A percentile compares a stretch with the other conserved stretches of the same genome.
These are phyloP conservation scores for Corythornis leucogaster DNA, from an alignment of 2,797 vertebrate genomes.

Conservation along the genomic window DNA sequence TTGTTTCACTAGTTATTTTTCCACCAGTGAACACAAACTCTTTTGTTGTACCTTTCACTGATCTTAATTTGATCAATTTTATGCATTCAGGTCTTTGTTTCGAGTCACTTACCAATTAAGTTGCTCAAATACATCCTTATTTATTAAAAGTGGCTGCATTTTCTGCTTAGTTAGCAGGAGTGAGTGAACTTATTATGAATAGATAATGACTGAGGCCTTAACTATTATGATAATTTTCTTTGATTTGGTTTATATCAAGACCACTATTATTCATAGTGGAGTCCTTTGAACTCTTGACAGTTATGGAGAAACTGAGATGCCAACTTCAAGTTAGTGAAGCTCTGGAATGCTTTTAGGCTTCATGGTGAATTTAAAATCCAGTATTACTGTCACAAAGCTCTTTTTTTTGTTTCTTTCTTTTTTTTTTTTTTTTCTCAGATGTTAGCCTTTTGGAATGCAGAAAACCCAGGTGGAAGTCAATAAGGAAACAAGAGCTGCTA, in stretches of 20 bases:
- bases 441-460: neutral
- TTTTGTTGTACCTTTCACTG: neutral
- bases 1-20: constrained; percentile 49
- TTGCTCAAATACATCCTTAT: constrained; percentile 18
- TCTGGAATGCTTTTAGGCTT: neutral
- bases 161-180: constrained; percentile 42
- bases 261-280: neutral
- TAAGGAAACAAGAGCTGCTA: neutral
- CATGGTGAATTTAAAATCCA: neutral
- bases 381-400: neutral
- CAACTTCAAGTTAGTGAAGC: neutral
- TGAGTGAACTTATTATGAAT: neutral
- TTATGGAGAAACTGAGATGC: neutral
- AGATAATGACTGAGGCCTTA: neutral
- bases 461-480: neutral
- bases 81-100: constrained; percentile 26
- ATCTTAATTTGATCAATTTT: constrained; percentile 29
- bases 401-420: neutral
- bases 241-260: neutral
- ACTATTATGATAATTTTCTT: neutral
- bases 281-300: neutral
- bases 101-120: constrained; percentile 38
- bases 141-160: constrained; percentile 28
- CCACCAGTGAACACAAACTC: constrained; percentile 22
- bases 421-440: neutral